Base-by-base conservation (phyloP, 2,113 vertebrate genomes). In the Lagopus leucura region DNA sequence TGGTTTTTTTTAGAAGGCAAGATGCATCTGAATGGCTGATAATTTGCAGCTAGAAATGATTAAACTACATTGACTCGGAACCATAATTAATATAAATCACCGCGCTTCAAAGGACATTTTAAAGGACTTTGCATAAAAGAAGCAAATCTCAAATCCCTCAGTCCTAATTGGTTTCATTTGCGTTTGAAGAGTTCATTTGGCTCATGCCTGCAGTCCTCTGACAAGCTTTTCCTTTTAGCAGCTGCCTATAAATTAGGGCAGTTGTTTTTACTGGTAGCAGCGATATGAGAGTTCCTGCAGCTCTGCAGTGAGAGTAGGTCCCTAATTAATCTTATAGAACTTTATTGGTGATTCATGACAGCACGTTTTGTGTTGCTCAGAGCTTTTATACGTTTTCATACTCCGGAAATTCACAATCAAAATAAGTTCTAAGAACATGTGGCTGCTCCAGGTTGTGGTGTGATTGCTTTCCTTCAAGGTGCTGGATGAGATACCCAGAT, bases 221-320 rank as follows among this genome's bases (percentile, higher is more conserved):
- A 90, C 86, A 92, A 82, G 81, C 70, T 93, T 86, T 22, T 38
- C 70, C 36, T 93, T 92, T 95, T 90, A 87, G 82, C 95, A 96
- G 89, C 94, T 96, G 92, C 81, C 77, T 94, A 45, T 95, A 92
- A 95, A 95, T 88, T 40, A 89, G 70, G 71, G 86, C 89, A 92
- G 92, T 84, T 86, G 73, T 94, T 94, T 86, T 81, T 64, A 50
- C 85, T 89, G 86, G 93, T 93, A 74, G 93, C 88, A 72, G 36
- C 17, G 73, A 78, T 81, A 27, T 0, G 63, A 83, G 91, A 90
- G 55, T 74, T 95, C 82, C 80, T 83, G 64, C 88, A 90, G 88
- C 91, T 86, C 82, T 38, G 19, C 61, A 74, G 79, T 34, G 60
- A 78, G 88, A 76, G 72, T 7, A 38, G 63, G 74, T 92, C 71